Evolutionary conservation across 2,797 vertebrate genomes (phyloP), one percentile per base, ranked within the genome.

Genomic region (Sebastes nivosus): DNA sequence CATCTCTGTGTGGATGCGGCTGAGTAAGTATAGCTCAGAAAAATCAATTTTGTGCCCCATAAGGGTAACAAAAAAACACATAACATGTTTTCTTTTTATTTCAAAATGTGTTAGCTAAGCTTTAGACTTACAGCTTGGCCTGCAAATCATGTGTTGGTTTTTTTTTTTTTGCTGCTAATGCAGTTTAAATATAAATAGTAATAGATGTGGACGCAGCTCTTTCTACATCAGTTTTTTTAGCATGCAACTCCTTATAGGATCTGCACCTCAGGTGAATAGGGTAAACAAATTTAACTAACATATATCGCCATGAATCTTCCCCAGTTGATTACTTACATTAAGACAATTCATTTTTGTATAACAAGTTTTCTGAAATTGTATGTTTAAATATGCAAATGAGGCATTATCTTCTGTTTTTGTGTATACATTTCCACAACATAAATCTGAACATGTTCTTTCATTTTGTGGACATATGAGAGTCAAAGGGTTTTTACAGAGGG

Each of bases 31-130:
- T 75, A 83, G 78, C 86, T 77, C 76, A 82, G 75, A 83, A 91
- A 91, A 93, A 93, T 90, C 90, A 79, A 93, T 92, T 29, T 65
- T 70, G 55, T 59, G 54, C 77, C 73, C 83, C 83, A 79, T 67
- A 75, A 87, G 86, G 75, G 89, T 59, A 92, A 87, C 86, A 81
- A 86, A 88, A 92, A 89, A 89, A 52, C 76, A 87, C 77, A 81
- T 63, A 67, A 72, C 74, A 34, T 38, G 34, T 38, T 34, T 65
- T 76, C 64, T 59, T 72, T 67, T 74, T 20, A 58, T 77, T 72
- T 65, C 34, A 32, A 80, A 79, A 75, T 10, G 16, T 66, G 24
- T 77, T 57, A 20, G 77, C 78, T 75, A 68, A 87, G 85, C 85
- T 89, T 89, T 42, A 64, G 55, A 86, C 46, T 73, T 61, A 42